A percentile compares a stretch with the other conserved stretches of the same genome.
Evolutionary conservation across 2,113 vertebrate species (phyloP).

Genomic region (Machaerirhynchus nigripectus): DNA sequence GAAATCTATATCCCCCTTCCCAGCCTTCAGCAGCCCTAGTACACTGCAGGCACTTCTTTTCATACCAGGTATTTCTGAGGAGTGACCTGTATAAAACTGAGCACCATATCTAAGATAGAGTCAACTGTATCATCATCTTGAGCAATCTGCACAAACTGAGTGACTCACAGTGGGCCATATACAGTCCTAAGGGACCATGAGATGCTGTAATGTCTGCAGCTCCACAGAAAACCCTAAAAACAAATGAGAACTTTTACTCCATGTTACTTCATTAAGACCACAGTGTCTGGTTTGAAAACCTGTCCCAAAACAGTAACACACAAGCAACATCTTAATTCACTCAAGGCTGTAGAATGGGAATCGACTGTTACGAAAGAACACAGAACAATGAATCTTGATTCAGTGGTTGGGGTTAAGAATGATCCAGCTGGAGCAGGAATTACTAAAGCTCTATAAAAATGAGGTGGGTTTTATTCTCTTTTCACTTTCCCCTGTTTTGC

Average conservation of each 20-base stretch:
- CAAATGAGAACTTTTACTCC: neutral
- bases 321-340: neutral
- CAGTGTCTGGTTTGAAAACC: neutral
- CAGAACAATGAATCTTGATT: neutral
- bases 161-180: conserved; percentile 6
- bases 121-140: neutral
- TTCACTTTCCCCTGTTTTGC: neutral
- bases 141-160: neutral
- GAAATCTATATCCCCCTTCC: neutral
- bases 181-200: neutral
- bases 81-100: neutral
- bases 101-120: neutral
- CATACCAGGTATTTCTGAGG: neutral
- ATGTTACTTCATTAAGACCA: neutral
- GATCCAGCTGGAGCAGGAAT: neutral
- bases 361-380: neutral
- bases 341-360: neutral
- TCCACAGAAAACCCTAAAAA: neutral
- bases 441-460: neutral
- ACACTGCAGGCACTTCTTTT: neutral
- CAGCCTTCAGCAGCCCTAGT: neutral
- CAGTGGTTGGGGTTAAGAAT: neutral
- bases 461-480: neutral
- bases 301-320: neutral
- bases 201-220: conserved; percentile 42